phyloP scores from a whole-genome alignment of 2,113 vertebrate genomes.

The Serilophus lunatus region DNA sequence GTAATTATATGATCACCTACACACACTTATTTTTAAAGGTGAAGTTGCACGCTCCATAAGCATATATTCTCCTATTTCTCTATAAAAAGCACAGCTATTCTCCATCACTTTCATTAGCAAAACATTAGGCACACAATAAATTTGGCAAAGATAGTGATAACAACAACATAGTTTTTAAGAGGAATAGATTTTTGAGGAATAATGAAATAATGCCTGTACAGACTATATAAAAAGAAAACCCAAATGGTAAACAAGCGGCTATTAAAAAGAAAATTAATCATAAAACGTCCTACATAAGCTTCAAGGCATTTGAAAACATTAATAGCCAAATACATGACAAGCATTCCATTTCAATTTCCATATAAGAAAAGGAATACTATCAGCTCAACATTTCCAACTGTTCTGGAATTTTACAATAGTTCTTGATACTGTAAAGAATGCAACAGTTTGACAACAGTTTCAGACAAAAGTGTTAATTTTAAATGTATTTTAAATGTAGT shows the following conservation, averaged over 20 bases:
- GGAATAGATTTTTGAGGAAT: background rate
- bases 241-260: background rate
- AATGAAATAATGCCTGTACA: background rate
- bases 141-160: background rate
- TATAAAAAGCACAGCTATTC: background rate
- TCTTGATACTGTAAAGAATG: background rate
- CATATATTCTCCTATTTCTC: background rate
- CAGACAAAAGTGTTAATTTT: background rate
- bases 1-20: background rate
- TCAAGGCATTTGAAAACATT: background rate
- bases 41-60: background rate
- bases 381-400: background rate
- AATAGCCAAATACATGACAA: background rate
- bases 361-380: background rate
- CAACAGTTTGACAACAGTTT: background rate
- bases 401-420: background rate
- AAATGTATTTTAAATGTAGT: background rate
- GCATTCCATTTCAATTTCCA: background rate
- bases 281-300: background rate
- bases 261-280: background rate
- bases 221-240: background rate
- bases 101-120: background rate
- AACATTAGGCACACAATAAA: background rate
- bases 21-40: background rate
- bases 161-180: background rate